Conservation (phyloP, 1,140 invertebrate genomes). For the Leptonema lineaticorne region DNA sequence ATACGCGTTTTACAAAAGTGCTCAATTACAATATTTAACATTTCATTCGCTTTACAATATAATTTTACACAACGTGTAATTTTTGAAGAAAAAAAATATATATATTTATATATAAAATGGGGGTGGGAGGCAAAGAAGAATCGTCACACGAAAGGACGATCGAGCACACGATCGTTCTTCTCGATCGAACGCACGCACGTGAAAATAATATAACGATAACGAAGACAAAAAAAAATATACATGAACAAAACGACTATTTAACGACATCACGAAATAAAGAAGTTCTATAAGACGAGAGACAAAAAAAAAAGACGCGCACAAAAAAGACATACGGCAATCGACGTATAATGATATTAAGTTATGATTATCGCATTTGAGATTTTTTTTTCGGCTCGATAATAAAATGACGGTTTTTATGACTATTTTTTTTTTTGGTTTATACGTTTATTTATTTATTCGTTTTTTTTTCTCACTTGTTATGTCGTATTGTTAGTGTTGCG, state of each 20-base stretch:
- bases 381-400: slow-evolving; percentile 3
- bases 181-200: neutral
- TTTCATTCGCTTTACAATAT: neutral
- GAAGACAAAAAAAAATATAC: neutral
- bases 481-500: no score
- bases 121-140: no score
- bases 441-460: no score
- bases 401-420: neutral
- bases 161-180: neutral
- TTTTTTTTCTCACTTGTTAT: no score
- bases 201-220: neutral
- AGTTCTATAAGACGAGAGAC: neutral
- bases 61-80: neutral
- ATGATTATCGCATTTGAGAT: slow-evolving; percentile 1
- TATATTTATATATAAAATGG: no score
- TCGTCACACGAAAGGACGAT: slow-evolving; percentile 11
- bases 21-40: slow-evolving; percentile 14
- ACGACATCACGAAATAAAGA: no score
- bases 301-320: neutral
- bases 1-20: slow-evolving; percentile 10
- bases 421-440: no score
- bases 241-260: no score
- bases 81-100: neutral
- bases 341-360: slow-evolving; percentile 8
- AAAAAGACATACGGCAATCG: slow-evolving; percentile 6